Percentiles rank a stretch among this genome's conserved stretches.
Conservation (phyloP, 2,113 vertebrate species). For the Dasyurus viverrinus region DNA sequence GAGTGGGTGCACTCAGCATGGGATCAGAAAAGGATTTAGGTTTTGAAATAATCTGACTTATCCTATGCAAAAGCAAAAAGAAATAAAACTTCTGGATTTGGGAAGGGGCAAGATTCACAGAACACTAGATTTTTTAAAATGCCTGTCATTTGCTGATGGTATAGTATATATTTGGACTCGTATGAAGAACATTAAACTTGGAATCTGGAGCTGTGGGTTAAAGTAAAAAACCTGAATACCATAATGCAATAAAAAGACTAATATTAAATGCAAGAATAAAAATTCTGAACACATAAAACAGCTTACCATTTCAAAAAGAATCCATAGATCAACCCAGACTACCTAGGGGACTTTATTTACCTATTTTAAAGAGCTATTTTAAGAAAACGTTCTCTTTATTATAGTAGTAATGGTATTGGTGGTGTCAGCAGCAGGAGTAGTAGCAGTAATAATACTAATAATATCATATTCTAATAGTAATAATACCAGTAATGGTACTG, state of each 20-base stretch:
- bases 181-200: background rate
- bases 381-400: background rate
- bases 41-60: background rate
- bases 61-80: background rate
- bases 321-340: background rate
- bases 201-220: background rate
- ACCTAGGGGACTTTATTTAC: background rate
- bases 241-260: background rate
- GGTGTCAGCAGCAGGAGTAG: no score
- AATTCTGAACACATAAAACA: background rate
- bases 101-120: background rate
- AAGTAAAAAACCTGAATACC: background rate
- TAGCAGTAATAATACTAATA: no score
- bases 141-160: background rate
- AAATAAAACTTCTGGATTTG: background rate
- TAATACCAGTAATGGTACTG: no score
- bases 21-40: background rate
- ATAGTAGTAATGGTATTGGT: no score
- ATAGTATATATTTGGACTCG: background rate
- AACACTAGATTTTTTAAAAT: background rate
- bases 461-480: background rate
- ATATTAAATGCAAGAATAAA: background rate
- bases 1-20: background rate
- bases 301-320: background rate
- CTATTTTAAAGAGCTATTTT: background rate